A percentile compares a stretch with the other conserved stretches of the same genome.
Conservation (phyloP, 2,888 invertebrate genomes). For the Drosophila lacicola region DNA sequence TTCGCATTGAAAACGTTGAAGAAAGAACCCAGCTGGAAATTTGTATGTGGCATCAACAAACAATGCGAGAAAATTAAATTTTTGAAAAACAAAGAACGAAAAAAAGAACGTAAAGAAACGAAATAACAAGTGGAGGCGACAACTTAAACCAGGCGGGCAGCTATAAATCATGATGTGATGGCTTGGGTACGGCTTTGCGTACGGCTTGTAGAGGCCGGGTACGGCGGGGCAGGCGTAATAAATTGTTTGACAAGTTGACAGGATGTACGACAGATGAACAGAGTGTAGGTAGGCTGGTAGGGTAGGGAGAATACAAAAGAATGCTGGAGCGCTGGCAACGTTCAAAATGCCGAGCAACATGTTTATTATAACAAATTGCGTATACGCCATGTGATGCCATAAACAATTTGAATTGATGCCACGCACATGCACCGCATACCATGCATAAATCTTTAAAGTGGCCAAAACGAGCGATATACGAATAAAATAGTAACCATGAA, state of each 20-base stretch:
- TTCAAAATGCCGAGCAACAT: conserved; percentile 66
- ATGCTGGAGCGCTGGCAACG: conserved; percentile 18
- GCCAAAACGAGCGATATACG: conserved; percentile 38
- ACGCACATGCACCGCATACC: conserved; percentile 15
- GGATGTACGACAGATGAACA: conserved; percentile 33
- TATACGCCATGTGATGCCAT: conserved; percentile 75
- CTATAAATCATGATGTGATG: conserved; percentile 70
- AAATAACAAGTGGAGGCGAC: conserved; percentile 45
- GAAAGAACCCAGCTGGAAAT: conserved; percentile 31
- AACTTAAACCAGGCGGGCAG: conserved; percentile 62
- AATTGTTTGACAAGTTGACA: conserved; percentile 79
- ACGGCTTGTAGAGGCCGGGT: neutral
- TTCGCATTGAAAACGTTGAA: conserved; percentile 13
- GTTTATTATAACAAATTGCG: conserved; percentile 80
- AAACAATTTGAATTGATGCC: conserved; percentile 70
- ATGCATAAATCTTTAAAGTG: conserved; percentile 65
- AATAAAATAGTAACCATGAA: conserved; percentile 1
- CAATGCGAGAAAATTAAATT: conserved; percentile 58
- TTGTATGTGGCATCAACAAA: conserved; percentile 36
- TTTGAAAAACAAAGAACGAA: conserved; percentile 23
- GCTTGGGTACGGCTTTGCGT: conserved; percentile 2
- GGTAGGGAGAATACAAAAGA: neutral
- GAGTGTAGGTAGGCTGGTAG: neutral
- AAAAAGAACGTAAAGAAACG: conserved; percentile 10
- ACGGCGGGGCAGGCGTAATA: conserved; percentile 57